Conservation (phyloP, 2,888 invertebrate species). For the Lysandra bellargus region DNA sequence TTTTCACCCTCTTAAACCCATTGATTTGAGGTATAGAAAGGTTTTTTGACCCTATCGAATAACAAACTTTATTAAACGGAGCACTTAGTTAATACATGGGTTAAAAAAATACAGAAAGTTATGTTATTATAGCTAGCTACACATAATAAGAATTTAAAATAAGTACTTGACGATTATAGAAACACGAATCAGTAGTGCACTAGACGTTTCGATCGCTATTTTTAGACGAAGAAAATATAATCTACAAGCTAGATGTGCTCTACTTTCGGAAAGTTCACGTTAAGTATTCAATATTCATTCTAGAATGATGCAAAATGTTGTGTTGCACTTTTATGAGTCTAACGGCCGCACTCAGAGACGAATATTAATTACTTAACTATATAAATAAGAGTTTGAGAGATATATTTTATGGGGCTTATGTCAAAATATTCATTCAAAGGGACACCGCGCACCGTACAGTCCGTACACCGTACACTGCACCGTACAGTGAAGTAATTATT, state of each 20-base stretch:
- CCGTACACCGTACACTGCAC: too few species aligned
- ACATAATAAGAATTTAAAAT: not conserved
- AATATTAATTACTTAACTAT: too few species aligned
- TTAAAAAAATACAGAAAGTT: not conserved
- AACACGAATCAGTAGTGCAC: not conserved
- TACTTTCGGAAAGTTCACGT: not conserved
- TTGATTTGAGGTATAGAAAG: not conserved
- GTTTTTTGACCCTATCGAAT: not conserved
- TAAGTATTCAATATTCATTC: not conserved
- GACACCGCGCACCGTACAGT: too few species aligned
- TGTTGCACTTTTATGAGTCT: too few species aligned
- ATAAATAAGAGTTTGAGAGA: too few species aligned
- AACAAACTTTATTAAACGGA: not conserved
- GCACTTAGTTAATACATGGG: not conserved
- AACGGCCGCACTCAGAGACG: too few species aligned
- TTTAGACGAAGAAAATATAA: not conserved
- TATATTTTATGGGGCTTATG: too few species aligned
- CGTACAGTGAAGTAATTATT: too few species aligned
- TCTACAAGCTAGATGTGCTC: not conserved
- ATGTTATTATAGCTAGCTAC: not conserved
- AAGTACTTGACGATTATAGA: not conserved
- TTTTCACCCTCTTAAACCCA: not conserved
- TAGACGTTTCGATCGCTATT: not conserved
- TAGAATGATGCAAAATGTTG: too few species aligned
- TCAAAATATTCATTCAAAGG: too few species aligned